Evolutionary conservation across 2,113 vertebrate species (phyloP).

Genomic region (Aptenodytes patagonicus): DNA sequence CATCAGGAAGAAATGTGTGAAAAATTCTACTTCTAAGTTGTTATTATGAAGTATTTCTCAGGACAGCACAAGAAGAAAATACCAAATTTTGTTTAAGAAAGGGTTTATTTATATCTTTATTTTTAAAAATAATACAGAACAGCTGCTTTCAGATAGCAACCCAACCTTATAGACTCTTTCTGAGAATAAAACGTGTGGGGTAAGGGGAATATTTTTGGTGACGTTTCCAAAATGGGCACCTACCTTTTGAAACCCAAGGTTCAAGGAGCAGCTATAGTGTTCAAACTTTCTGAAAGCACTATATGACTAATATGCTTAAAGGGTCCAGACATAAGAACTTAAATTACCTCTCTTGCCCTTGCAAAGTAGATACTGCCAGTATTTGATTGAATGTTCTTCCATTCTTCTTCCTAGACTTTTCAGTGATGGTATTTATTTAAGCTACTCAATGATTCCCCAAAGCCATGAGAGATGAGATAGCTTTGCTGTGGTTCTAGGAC

Average conservation of each 20-base stretch:
- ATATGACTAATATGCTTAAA: neutral
- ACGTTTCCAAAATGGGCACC: neutral
- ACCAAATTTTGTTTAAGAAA: neutral
- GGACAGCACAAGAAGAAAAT: neutral
- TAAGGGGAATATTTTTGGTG: neutral
- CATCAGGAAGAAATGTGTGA: neutral
- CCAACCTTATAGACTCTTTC: neutral
- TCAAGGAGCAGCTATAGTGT: neutral
- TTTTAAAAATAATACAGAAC: neutral
- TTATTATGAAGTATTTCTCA: neutral
- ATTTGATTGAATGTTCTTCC: neutral
- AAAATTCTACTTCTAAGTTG: neutral
- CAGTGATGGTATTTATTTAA: neutral
- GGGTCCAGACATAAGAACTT: neutral
- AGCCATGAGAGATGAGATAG: neutral
- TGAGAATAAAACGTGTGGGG: neutral
- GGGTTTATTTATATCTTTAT: neutral
- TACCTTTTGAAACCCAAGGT: neutral
- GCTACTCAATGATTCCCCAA: neutral
- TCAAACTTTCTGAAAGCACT: neutral
- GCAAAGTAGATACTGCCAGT: neutral
- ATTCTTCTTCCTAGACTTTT: neutral
- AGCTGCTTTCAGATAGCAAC: neutral
- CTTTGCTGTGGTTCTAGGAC: neutral
- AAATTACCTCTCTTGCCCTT: neutral